phyloP scores from a whole-genome alignment of 2,113 vertebrate species.

The Manacus vitellinus region DNA sequence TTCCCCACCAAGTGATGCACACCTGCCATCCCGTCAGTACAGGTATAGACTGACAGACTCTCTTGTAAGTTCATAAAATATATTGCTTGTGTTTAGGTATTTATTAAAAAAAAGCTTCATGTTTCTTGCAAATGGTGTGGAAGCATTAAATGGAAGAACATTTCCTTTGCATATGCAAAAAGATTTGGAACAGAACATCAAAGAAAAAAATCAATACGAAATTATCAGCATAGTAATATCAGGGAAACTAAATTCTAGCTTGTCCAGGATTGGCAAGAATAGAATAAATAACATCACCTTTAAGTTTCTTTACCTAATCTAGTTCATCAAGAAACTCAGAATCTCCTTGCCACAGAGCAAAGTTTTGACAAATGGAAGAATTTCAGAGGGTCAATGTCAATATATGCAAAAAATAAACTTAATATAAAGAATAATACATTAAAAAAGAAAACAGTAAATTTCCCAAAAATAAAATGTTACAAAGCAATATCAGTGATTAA shows the following conservation, averaged over 20 bases:
- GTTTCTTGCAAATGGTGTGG: not conserved
- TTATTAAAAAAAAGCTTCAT: not conserved
- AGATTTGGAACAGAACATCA: not conserved
- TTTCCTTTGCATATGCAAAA: not conserved
- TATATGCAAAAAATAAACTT: not conserved
- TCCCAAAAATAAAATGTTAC: not conserved
- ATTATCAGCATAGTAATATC: not conserved
- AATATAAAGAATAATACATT: not conserved
- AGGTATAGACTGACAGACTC: not conserved
- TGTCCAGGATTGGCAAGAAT: not conserved
- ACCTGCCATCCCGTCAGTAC: not conserved
- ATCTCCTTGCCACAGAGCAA: not conserved
- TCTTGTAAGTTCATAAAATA: not conserved
- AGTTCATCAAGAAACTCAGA: not conserved
- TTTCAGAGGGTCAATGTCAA: not conserved
- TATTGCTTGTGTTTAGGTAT: not conserved
- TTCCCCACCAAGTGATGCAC: not conserved
- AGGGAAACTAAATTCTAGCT: not conserved
- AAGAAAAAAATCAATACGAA: not conserved
- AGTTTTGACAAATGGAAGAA: not conserved
- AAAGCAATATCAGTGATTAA: not conserved
- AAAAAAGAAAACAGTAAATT: not conserved
- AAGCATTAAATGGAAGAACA: not conserved
- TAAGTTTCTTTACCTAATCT: not conserved
- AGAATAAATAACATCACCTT: not conserved